A percentile compares a stretch with the other conserved stretches of the same genome.
phyloP scores from a whole-genome alignment of 2,888 invertebrate genomes.

The Lottia gigantea region DNA sequence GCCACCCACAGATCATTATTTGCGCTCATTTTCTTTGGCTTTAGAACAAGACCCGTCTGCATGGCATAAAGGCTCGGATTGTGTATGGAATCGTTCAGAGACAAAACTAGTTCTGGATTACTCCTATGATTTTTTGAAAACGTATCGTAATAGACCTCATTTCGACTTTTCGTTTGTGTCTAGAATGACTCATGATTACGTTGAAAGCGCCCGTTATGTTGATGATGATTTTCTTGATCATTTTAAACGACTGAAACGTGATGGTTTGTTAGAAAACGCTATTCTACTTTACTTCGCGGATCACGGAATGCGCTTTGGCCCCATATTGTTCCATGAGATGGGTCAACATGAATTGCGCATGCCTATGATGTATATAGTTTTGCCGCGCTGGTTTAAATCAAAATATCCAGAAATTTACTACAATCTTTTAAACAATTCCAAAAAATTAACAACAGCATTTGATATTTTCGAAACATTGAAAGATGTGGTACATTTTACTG shows the following conservation, averaged over 20 bases:
- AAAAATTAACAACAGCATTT: constrained; percentile 80
- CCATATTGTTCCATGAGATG: constrained; percentile 83
- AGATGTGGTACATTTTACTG: constrained; percentile 71
- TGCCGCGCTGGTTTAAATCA: constrained; percentile 79
- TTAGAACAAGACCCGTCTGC: constrained; percentile 46
- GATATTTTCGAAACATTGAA: constrained; percentile 83
- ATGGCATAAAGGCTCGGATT: constrained; percentile 60
- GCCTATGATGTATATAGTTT: constrained; percentile 79
- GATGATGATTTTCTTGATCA: constrained; percentile 76
- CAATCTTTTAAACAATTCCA: constrained; percentile 76
- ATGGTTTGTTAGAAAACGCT: constrained; percentile 40
- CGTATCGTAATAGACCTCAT: constrained; percentile 74
- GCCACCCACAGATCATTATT: constrained; percentile 87
- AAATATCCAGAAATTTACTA: constrained; percentile 74
- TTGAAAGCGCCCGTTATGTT: constrained; percentile 81
- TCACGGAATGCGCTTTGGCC: constrained; percentile 89
- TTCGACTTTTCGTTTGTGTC: constrained; percentile 88
- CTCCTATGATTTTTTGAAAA: constrained; percentile 70
- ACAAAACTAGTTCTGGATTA: constrained; percentile 78
- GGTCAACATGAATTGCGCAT: constrained; percentile 82
- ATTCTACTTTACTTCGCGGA: constrained; percentile 76
- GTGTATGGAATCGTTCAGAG: constrained; percentile 77
- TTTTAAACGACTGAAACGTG: constrained; percentile 69
- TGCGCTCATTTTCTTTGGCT: constrained; percentile 79
- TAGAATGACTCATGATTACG: constrained; percentile 83